Base-by-base conservation (phyloP, 2,888 invertebrate species). In the Candidula unifasciata region DNA sequence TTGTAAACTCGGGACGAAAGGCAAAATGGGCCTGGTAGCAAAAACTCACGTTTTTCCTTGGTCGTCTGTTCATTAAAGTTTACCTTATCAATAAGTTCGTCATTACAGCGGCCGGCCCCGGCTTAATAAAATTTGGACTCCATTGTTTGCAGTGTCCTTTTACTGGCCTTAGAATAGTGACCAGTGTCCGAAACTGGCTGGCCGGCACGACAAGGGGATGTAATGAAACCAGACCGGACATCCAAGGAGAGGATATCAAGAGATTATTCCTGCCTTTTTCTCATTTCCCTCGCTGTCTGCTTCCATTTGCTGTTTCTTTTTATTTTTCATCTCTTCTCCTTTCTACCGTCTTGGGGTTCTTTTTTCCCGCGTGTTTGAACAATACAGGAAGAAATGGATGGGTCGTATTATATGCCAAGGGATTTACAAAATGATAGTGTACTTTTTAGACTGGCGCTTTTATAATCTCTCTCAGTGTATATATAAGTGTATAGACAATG, bases 71-170 rank as follows among this genome's bases (percentile, higher is more conserved):
- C 83, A 83, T 83, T 83, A 83, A 66, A 84, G 84, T 84, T 84
- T 84, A 52, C 80, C 84, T 84, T 84, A 84, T 84, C 84, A 84
- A 84, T 84, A 84, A 84, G 84, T 77, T 84, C 35, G 84, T 84
- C 84, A 84, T 84, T 84, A 84, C 84, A 16, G 44, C 64, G 60
- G 18, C 79, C 64, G 54, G 60, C 27, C 73, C 27, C 21, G 44
- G 16, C 84, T 79, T 84, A 84, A 84, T 84, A 73, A 69, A 79
- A 84, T 84, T 84, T 79, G 84, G 84, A 30, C 79, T 52, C 60
- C 64, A 30, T 80, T 84, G 80, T 84, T 84, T 84, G 84, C 80
- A n/a, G 73, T 71, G 84, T 64, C 83, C 83, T 83, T 78, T 83
- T 57, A 66, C 74, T 35, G 18, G 69, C 2, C 69, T 33, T 68